phyloP scores from a whole-genome alignment of 1,140 invertebrate species.

The Lasioglossum baleicum region DNA sequence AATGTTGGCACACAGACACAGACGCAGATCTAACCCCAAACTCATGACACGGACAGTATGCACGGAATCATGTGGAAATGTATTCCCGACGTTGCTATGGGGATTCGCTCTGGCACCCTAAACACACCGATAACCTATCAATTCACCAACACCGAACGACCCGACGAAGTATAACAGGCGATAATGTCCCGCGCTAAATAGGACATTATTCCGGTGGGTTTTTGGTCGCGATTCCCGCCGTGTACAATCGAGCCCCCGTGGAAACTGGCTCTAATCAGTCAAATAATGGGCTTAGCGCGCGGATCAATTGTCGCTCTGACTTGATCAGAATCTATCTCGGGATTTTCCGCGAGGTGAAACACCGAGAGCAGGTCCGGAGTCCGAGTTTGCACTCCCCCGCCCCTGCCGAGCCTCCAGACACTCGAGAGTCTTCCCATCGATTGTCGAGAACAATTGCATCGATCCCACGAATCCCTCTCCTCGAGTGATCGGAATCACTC shows the following conservation, averaged over 20 bases:
- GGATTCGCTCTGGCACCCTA: constrained; percentile 63
- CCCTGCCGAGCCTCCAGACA: too few relatives aligned
- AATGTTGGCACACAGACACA: constrained; percentile 39
- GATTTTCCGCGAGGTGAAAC: too few relatives aligned
- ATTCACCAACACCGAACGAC: constrained; percentile 52
- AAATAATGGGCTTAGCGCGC: neutral
- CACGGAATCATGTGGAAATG: constrained; percentile 70
- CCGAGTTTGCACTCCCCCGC: too few relatives aligned
- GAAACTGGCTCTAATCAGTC: neutral
- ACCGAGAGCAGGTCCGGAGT: too few relatives aligned
- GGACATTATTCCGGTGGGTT: neutral
- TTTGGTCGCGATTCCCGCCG: neutral
- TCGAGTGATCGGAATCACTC: too few relatives aligned
- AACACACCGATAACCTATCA: constrained; percentile 73
- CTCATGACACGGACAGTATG: constrained; percentile 42
- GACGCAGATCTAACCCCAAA: constrained; percentile 35
- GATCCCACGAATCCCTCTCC: too few relatives aligned
- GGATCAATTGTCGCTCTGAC: neutral
- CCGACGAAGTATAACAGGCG: constrained; percentile 30
- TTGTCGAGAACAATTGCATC: too few relatives aligned
- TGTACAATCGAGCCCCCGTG: neutral
- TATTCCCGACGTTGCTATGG: constrained; percentile 75
- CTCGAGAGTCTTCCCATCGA: too few relatives aligned
- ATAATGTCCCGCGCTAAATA: constrained; percentile 23
- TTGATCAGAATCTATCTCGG: too few relatives aligned